phyloP scores from a whole-genome alignment of 2,797 vertebrate genomes.

The Myiotriccus ornatus region DNA sequence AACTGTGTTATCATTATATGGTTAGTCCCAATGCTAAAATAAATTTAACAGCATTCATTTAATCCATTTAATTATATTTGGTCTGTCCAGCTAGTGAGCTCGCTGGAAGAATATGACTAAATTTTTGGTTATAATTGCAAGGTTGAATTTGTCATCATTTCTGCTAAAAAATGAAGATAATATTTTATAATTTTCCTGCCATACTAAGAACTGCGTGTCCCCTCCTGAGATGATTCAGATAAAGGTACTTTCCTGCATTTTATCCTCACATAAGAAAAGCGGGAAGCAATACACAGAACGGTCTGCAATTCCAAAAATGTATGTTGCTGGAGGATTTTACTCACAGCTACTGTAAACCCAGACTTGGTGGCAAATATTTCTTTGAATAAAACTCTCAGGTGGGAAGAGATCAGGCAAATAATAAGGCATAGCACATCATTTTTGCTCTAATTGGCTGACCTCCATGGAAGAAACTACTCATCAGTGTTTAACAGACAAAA shows the following conservation, averaged over 20 bases:
- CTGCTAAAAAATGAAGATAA: not conserved
- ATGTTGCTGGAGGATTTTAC: not conserved
- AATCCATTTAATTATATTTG: not conserved
- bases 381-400: not conserved
- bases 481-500: not conserved
- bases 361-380: not conserved
- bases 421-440: not conserved
- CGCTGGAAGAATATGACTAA: not conserved
- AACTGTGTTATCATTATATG: not conserved
- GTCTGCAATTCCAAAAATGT: not conserved
- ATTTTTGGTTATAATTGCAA: not conserved
- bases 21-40: not conserved
- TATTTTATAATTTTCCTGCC: not conserved
- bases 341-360: not conserved
- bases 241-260: not conserved
- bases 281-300: not conserved
- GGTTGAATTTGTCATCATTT: not conserved
- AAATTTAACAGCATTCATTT: not conserved
- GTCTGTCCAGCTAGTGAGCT: not conserved
- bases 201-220: not conserved
- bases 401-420: not conserved
- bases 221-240: not conserved
- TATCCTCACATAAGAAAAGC: not conserved
- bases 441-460: not conserved
- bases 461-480: not conserved